phyloP scores from a whole-genome alignment of 2,888 invertebrate genomes.

The Cephus pygmeus region DNA sequence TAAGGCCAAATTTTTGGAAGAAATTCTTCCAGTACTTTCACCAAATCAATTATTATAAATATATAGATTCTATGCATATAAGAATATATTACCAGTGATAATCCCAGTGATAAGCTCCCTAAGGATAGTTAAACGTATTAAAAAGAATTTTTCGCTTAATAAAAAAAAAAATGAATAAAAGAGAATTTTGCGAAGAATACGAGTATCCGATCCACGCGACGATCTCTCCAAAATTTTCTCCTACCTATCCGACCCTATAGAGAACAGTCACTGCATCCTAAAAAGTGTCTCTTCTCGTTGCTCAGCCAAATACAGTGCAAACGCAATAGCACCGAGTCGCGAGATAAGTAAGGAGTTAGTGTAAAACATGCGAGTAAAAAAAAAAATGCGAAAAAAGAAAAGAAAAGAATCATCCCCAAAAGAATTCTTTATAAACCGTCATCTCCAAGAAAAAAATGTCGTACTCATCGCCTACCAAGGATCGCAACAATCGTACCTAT shows the following conservation, averaged over 20 bases:
- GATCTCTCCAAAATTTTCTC: neutral
- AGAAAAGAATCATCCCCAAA: neutral
- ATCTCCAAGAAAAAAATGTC: slow-evolving; percentile 32
- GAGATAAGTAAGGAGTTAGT: neutral
- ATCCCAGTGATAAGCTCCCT: neutral
- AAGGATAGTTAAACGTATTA: neutral
- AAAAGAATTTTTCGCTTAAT: neutral
- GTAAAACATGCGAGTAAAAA: neutral
- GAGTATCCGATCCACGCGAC: neutral
- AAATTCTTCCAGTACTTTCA: neutral
- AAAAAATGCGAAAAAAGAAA: neutral
- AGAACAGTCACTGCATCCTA: neutral
- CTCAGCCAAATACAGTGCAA: neutral
- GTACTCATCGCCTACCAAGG: slow-evolving; percentile 57
- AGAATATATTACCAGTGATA: neutral
- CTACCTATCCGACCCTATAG: neutral
- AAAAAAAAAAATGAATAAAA: slow-evolving; percentile 19
- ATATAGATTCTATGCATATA: neutral
- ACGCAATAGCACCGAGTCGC: neutral
- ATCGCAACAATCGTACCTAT: slow-evolving; percentile 57
- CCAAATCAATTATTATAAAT: neutral
- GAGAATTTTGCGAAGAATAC: slow-evolving; percentile 15
- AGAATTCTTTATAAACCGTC: neutral
- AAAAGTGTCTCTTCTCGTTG: neutral
- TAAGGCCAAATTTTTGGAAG: neutral